Conservation (phyloP, 30 jellyfish, hydroid and myxozoan species). For the Hydra vulgaris region DNA sequence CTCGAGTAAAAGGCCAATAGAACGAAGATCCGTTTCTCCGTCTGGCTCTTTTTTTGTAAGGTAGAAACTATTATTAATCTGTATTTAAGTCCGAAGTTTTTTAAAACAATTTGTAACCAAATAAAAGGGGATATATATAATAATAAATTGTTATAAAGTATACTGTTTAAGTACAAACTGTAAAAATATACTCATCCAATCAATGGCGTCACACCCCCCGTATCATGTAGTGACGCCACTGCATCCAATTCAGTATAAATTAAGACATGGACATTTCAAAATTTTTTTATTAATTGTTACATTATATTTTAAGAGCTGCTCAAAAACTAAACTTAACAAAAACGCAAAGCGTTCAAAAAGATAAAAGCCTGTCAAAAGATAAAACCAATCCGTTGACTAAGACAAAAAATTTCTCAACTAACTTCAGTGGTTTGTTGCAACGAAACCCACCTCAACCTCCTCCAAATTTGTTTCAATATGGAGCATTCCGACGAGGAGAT, state of each 20-base stretch:
- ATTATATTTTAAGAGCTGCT: too few species aligned
- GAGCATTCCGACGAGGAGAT: slow-evolving; percentile 47
- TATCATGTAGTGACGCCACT: too few species aligned
- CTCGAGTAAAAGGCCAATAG: neutral
- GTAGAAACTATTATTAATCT: too few species aligned
- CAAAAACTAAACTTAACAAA: slow-evolving; percentile 68
- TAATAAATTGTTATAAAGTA: too few species aligned
- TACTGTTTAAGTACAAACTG: too few species aligned
- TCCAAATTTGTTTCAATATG: slow-evolving; percentile 62
- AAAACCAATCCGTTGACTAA: slow-evolving; percentile 33
- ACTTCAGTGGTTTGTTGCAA: slow-evolving; percentile 74
- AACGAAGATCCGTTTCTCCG: slow-evolving; percentile 31
- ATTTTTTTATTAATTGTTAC: too few species aligned
- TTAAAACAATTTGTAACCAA: too few species aligned
- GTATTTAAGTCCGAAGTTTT: neutral
- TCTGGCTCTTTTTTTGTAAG: slow-evolving; percentile 80
- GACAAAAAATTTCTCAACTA: slow-evolving; percentile 53
- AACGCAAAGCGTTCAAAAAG: slow-evolving; percentile 1
- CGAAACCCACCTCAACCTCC: slow-evolving; percentile 97
- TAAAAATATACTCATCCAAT: too few species aligned
- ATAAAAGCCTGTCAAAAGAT: slow-evolving; percentile 8
- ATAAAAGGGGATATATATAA: too few species aligned
- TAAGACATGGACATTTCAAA: too few species aligned
- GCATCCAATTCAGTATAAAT: too few species aligned
- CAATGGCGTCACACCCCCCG: too few species aligned